Base-by-base conservation (phyloP, 2,888 invertebrate genomes). In the Nemotelus nigrinus region DNA sequence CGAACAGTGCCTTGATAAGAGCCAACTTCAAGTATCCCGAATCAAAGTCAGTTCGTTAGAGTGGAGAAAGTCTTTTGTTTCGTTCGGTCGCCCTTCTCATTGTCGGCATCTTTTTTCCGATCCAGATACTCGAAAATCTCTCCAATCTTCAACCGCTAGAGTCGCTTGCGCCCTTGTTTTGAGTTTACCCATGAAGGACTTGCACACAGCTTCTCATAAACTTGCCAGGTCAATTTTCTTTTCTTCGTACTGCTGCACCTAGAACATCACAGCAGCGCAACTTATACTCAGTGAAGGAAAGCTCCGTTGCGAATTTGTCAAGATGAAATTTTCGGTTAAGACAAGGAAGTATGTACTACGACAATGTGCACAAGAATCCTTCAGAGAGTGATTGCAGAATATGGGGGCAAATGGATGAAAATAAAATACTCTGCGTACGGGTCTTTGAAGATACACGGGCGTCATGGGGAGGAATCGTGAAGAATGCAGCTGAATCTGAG, bases 241-340 rank as follows among this genome's bases (percentile, higher is more conserved):
- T 25, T 25, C 25, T 25, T 25, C 25, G 25, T 25, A 25, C 25
- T 25, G 25, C 25, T 25, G 25, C 25, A 25, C 1, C 25, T 25
- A 25, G 25, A 58, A 41, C 39, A 43, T 41, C 7, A 39, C 10
- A 47, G 64, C 39, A 67, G 45, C 67, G 43, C 55, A 70, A 70
- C 70, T 70, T 70, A 70, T 53, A 25, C 25, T 70, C 53, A 53
- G 70, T 70, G 70, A 53, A 55, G 70, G 55, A 70, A 70, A 70
- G 25, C 25, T 25, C 70, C 55, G 43, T 70, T 70, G 55, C 70
- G 55, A 70, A 70, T 70, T 55, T 70, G 55, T 70, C 70, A 70
- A 47, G 70, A 55, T 25, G 55, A 70, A 70, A 70, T 50, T 70
- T 70, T 39, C 3, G 47, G 50, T 6, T 41, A 53, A 55, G 55